Percentiles rank a stretch among this genome's conserved stretches.
phyloP scores from a whole-genome alignment of 2,113 vertebrate species.

The Anguilla japonica region DNA sequence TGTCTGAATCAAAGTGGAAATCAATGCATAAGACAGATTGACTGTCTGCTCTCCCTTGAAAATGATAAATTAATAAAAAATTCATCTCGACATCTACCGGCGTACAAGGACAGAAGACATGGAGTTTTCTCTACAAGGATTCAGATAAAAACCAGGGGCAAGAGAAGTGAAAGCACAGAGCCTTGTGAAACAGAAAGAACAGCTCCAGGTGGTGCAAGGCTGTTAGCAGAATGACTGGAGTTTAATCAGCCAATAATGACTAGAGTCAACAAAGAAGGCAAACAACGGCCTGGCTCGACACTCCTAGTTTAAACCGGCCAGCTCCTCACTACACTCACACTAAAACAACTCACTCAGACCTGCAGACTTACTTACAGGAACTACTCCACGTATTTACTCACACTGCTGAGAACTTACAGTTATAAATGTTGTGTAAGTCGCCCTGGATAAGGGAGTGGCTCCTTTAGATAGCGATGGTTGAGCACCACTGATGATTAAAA shows the following conservation, averaged over 20 bases:
- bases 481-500: too few species aligned
- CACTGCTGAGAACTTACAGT: background rate
- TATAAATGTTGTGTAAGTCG: too few species aligned
- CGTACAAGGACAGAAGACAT: background rate
- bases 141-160: background rate
- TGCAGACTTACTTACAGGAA: background rate
- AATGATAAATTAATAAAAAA: too few species aligned
- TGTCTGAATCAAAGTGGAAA: too few species aligned
- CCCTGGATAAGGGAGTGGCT: too few species aligned
- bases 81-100: too few species aligned
- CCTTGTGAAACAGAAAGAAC: background rate
- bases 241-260: constrained; percentile 30
- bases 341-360: background rate
- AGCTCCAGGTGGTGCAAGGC: background rate
- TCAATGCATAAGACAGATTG: too few species aligned
- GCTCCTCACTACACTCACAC: background rate
- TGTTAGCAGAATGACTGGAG: background rate
- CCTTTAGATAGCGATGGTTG: too few species aligned
- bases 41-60: too few species aligned
- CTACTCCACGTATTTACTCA: background rate
- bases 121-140: background rate
- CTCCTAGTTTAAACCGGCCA: background rate
- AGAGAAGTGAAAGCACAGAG: background rate
- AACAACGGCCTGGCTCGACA: constrained; percentile 20
- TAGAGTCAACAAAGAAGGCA: constrained; percentile 29